Evolutionary conservation across 2,797 vertebrate genomes (phyloP).

Genomic region (Acanthurus lineatus): DNA sequence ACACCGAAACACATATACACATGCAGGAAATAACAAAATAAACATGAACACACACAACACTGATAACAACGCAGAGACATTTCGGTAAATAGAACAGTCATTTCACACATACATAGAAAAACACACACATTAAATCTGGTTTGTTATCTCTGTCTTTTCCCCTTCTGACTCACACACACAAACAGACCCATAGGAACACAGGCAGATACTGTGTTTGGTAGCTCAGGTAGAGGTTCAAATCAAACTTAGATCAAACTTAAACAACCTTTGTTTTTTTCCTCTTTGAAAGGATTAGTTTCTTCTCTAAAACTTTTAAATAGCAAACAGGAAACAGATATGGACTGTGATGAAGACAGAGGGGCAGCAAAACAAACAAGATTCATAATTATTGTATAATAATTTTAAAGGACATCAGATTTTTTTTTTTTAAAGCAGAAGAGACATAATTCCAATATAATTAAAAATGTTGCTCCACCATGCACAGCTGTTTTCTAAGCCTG

Average conservation of each 20-base stretch:
- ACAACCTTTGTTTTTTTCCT: background rate
- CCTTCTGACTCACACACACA: background rate
- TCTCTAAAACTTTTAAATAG: background rate
- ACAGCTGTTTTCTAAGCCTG: no score
- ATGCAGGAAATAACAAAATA: no score
- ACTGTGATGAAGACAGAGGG: background rate
- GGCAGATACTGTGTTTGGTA: background rate
- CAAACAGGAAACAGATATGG: background rate
- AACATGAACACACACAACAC: background rate
- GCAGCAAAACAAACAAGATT: background rate
- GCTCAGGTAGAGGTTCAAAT: no score
- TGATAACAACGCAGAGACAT: slow-evolving; percentile 9
- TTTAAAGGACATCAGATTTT: slow-evolving; percentile 1
- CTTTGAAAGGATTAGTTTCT: background rate
- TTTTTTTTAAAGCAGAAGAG: no score
- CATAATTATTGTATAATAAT: background rate
- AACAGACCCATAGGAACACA: background rate
- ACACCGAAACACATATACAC: background rate
- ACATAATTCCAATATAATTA: background rate
- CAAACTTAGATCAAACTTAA: background rate
- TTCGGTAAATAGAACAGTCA: background rate
- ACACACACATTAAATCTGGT: slow-evolving; percentile 11
- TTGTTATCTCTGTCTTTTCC: background rate
- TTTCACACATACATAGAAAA: slow-evolving; percentile 9
- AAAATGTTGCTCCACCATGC: background rate